phyloP scores from a whole-genome alignment of 2,888 invertebrate genomes.

The Cryptophagus acutangulus region DNA sequence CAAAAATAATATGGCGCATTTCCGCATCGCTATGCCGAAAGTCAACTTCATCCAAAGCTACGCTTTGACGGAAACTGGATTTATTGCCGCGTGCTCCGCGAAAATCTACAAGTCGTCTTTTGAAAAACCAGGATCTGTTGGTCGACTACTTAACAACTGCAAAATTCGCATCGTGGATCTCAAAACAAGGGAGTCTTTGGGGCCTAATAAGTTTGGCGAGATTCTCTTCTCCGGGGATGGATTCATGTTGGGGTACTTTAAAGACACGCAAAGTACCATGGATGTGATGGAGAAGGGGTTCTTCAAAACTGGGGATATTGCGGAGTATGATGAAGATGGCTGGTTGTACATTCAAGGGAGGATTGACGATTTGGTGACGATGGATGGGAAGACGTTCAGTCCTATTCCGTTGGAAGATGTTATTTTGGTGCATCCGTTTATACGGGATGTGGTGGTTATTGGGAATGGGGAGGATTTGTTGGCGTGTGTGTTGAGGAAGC shows the following conservation, averaged over 20 bases:
- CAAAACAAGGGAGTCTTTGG: conserved; percentile 27
- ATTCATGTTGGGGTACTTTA: conserved; percentile 41
- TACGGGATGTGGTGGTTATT: conserved; percentile 33
- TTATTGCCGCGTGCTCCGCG: conserved; percentile 27
- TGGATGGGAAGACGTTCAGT: conserved; percentile 21
- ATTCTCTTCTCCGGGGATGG: conserved; percentile 34
- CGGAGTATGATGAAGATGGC: conserved; percentile 35
- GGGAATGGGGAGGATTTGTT: conserved; percentile 30
- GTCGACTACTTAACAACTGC: conserved; percentile 30
- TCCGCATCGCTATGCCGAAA: conserved; percentile 28
- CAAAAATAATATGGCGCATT: conserved; percentile 26
- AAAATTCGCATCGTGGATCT: conserved; percentile 35
- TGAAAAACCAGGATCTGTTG: conserved; percentile 31
- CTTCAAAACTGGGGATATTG: conserved; percentile 40
- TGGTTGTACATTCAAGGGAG: conserved; percentile 38
- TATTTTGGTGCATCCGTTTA: conserved; percentile 32
- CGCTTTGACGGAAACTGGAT: conserved; percentile 35
- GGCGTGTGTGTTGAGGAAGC: conserved; percentile 31
- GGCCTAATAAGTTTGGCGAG: conserved; percentile 34
- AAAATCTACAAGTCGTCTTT: conserved; percentile 22
- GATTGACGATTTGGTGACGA: conserved; percentile 31
- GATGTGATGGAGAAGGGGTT: conserved; percentile 30
- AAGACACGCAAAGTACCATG: conserved; percentile 27
- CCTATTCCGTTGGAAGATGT: conserved; percentile 34
- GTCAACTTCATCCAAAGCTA: conserved; percentile 35